These are phyloP conservation scores for Paramuricea clavata DNA, from an alignment of 92 coral and sea anemone genomes.

Conservation along the genomic window DNA sequence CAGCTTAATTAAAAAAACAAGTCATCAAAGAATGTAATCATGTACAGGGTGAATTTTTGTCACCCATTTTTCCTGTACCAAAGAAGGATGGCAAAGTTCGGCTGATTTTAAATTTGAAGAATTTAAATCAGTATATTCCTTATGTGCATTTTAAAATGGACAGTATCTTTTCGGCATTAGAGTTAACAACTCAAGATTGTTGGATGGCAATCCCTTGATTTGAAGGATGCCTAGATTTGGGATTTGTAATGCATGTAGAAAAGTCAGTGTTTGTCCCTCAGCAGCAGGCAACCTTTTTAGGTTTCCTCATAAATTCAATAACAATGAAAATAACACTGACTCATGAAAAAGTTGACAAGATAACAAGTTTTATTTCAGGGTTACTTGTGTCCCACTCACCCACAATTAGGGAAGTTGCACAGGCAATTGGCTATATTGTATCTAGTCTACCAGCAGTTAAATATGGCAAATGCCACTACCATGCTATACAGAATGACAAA, in stretches of 20 bases:
- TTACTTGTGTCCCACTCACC: not conserved
- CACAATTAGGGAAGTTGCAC: constrained; percentile 2
- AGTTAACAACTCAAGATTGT: not conserved
- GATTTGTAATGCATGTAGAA: constrained; percentile 6
- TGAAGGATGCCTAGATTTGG: constrained; percentile 10
- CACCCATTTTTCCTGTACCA: constrained; percentile 14
- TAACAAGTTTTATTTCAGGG: not conserved
- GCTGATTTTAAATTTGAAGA: not conserved
- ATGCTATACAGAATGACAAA: constrained; percentile 1
- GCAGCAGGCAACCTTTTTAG: not conserved
- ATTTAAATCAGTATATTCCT: not conserved
- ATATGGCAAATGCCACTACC: constrained; percentile 21
- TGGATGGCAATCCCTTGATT: constrained; percentile 14
- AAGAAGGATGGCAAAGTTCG: constrained; percentile 25
- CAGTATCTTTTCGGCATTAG: not conserved
- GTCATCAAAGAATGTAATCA: not conserved
- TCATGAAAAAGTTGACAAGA: not conserved
- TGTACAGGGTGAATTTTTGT: not conserved
- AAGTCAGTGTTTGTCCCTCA: constrained; percentile 19
- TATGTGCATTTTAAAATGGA: constrained; percentile 13
- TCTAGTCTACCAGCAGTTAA: constrained; percentile 21
- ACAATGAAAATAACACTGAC: not conserved
- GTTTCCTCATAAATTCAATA: not conserved
- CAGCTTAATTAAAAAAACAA: not conserved
- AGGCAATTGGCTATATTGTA: not conserved